Evolutionary conservation across 2,888 invertebrate species (phyloP), one percentile per base, ranked within the genome.

Genomic region (Cataglyphis rosenhaueri): DNA sequence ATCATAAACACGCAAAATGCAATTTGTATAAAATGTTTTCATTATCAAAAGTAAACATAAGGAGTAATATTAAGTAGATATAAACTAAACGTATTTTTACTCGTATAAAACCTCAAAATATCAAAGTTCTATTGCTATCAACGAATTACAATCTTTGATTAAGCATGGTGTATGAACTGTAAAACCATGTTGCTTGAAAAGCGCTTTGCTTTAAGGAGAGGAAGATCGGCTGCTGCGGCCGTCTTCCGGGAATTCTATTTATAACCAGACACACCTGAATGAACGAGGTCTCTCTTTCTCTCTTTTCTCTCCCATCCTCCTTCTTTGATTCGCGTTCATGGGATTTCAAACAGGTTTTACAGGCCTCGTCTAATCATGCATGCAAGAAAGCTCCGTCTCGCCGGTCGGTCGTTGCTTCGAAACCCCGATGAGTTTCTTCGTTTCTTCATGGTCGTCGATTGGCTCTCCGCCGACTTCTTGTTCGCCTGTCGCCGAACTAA

Each of bases 191-290:
- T 21, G 3, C 21, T 8, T 32, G 78, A 21, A 70, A 48, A 70
- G 59, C 32, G 25, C 52, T 68, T 68, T 3, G 18, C 55, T 64
- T 41, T n/a, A 44, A 78, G 38, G 15, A 57, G 76, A 68, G 44
- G 76, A 68, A 68, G 88, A 88, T 91, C 88, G 90, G 84, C 85
- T 88, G 89, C 87, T 87, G 88, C 86, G 88, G 87, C 89, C 88
- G 90, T 87, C 91, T 93, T 93, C 92, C 91, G 91, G 91, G 92
- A 93, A 92, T 88, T 91, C 91, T 94, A 93, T 93, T 93, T 93
- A 93, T 93, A 93, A 90, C 82, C 59, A 41, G 81, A 61, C 85
- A 87, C 87, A 90, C 90, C 91, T 89, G 88, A 88, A 88, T 88
- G 88, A 86, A 84, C 61, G 89, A 84, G 21, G 48, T 48, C 32